Evolutionary conservation across 2,888 invertebrate species (phyloP).

Genomic region (Dolichomitus sp.): DNA sequence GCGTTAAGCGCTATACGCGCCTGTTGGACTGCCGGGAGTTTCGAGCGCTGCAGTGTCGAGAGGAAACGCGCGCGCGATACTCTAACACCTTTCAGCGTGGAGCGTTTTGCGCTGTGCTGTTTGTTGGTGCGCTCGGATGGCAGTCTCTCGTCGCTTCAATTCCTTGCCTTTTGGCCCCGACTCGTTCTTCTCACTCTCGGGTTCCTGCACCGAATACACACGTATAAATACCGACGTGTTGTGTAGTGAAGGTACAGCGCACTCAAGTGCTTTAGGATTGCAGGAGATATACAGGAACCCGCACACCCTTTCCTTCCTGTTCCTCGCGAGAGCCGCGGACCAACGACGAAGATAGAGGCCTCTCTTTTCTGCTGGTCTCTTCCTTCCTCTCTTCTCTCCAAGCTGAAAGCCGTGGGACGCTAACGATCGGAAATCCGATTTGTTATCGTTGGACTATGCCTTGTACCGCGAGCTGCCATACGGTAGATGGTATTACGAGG

Average conservation of each 20-base stretch:
- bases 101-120: conserved; percentile 13
- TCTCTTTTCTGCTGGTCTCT: not conserved
- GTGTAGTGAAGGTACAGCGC: not conserved
- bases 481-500: conserved; percentile 2
- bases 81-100: conserved; percentile 75
- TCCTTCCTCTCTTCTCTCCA: conserved; percentile 50
- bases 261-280: not conserved
- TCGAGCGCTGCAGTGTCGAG: conserved; percentile 22
- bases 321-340: conserved; percentile 29
- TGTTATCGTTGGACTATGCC: conserved; percentile 62
- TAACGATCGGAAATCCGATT: conserved; percentile 82
- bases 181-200: conserved; percentile 1
- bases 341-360: conserved; percentile 27
- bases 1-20: conserved; percentile 15
- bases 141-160: conserved; percentile 35
- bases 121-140: conserved; percentile 12
- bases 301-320: conserved; percentile 35
- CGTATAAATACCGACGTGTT: conserved; percentile 63
- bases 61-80: conserved; percentile 15
- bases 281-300: conserved; percentile 10
- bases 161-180: conserved; percentile 43
- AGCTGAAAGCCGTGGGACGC: conserved; percentile 71
- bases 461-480: conserved; percentile 9
- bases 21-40: conserved; percentile 34
- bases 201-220: conserved; percentile 35